Evolutionary conservation across 2,113 vertebrate genomes (phyloP), one percentile per base, ranked within the genome.

Genomic region (Brachypteracias leptosomus): DNA sequence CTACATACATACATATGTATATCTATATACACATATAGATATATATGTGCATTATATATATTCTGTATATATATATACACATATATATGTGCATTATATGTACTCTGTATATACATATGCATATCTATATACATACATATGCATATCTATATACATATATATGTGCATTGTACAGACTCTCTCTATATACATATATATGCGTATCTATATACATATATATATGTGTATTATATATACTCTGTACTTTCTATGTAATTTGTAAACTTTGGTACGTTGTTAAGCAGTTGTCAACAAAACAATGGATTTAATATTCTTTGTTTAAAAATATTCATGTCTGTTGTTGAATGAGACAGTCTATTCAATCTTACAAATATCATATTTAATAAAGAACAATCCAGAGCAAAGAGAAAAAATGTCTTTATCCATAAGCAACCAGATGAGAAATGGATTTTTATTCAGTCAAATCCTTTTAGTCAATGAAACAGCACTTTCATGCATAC

Each of bases 371-470:
- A 97, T 97, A 98, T 98, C 97, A 97, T 97, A 98, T 98, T 97
- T 98, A 98, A 98, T 98, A 98, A 98, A 97, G 96, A 98, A 93
- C 96, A 97, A 95, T 96, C 96, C 93, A 95, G 97, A 94, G 94
- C 93, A 97, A 97, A 89, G 93, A 96, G 96, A 95, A 94, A 94
- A 98, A 98, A 97, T 96, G 95, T 98, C 97, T 98, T 97, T 95
- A 97, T 98, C 88, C 93, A 97, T 98, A 98, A 98, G 97, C 96
- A 98, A 97, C 96, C 97, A 98, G 97, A 98, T 97, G 95, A 98
- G 97, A 98, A 98, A 98, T 98, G 95, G 97, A 98, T 98, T 98
- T 97, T 98, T 97, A 97, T 98, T 97, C 97, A 97, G 97, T 98
- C 97, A 97, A 93, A 97, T 98, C 97, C 96, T 98, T 98, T 97